These are phyloP conservation scores for Poeciliopsis presidionis DNA, from an alignment of 2,797 vertebrate species.

Conservation along the genomic window DNA sequence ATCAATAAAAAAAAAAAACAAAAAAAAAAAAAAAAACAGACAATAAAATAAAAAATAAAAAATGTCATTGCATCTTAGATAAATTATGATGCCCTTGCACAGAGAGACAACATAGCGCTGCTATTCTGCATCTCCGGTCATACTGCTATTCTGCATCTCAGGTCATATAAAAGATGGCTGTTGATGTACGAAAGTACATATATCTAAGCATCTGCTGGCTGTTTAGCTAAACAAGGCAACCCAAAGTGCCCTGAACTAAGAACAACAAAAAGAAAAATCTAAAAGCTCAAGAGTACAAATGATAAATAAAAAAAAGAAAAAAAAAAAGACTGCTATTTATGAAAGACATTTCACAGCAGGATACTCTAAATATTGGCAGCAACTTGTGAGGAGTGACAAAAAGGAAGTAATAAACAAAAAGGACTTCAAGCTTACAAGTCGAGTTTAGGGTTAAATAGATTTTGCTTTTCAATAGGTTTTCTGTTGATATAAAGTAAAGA, in stretches of 20 bases:
- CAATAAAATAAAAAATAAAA: slow-evolving; percentile 15
- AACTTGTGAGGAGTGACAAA: slow-evolving; percentile 9
- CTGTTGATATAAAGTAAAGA: slow-evolving; percentile 10
- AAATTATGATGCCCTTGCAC: slow-evolving; percentile 68
- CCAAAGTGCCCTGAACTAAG: slow-evolving; percentile 13
- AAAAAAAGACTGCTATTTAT: slow-evolving; percentile 6
- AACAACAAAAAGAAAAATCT: background rate
- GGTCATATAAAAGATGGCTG: slow-evolving; percentile 61
- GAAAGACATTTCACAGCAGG: slow-evolving; percentile 7
- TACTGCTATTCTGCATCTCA: slow-evolving; percentile 61
- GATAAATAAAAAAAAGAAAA: background rate
- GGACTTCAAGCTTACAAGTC: background rate
- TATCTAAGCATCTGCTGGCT: slow-evolving; percentile 36
- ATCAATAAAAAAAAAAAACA: slow-evolving; percentile 72
- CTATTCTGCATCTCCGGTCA: slow-evolving; percentile 55
- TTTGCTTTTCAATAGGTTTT: slow-evolving; percentile 10
- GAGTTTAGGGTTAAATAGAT: slow-evolving; percentile 1
- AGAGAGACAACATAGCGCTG: slow-evolving; percentile 58
- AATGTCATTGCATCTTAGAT: slow-evolving; percentile 74
- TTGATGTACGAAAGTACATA: slow-evolving; percentile 44
- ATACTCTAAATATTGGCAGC: slow-evolving; percentile 14
- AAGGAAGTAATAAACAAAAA: background rate
- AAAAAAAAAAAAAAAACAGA: slow-evolving; percentile 38
- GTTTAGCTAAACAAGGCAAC: slow-evolving; percentile 19
- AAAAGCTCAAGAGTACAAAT: slow-evolving; percentile 5